Base-by-base conservation (phyloP, 2,888 invertebrate genomes). In the Agrenia bidenticulata region DNA sequence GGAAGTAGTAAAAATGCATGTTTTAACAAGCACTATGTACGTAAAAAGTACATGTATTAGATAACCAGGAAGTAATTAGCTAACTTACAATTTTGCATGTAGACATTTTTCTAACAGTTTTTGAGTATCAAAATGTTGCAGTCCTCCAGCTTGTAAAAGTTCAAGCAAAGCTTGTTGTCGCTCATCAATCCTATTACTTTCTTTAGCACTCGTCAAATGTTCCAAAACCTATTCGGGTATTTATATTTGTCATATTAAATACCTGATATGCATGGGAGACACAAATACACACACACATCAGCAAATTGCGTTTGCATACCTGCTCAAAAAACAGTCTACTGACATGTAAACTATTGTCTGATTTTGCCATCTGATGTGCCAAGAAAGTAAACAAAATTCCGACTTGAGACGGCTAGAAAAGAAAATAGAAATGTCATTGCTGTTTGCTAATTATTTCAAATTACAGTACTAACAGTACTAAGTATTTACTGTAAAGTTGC, bases 111-210 rank as follows among this genome's bases (percentile, higher is more conserved):
- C 77, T 19, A 89, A 78, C 63, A 89, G 82, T 70, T 85, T 81
- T 37, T 84, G 83, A 65, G 82, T 82, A 64, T 85, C 82, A 66
- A 87, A 83, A 77, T 85, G 83, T 26, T 81, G 79, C 24, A 89
- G 80, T 55, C 86, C 84, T 73, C 86, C 83, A 65, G 85, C 83
- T n/a, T 83, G 81, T 13, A 90, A 80, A 32, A 90, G 80, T 77
- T 89, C 89, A 56, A 89, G 80, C 80, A 89, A 83, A 1, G 89
- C 87, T 77, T 88, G 88, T 78, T 91, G 89, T 41, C 89, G 81
- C 78, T 90, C 89, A 66, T 85, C 85, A 71, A 69, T 64, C 24
- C 76, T 67, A 2, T 67, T 50, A 5, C 58, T 61, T 65, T 74
- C 75, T 21, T 73, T 72, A 9, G 69, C 69, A 67, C 74, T 73